Evolutionary conservation across 2,113 vertebrate genomes (phyloP), one percentile per base, ranked within the genome.

Genomic region (Macquaria ambigua): DNA sequence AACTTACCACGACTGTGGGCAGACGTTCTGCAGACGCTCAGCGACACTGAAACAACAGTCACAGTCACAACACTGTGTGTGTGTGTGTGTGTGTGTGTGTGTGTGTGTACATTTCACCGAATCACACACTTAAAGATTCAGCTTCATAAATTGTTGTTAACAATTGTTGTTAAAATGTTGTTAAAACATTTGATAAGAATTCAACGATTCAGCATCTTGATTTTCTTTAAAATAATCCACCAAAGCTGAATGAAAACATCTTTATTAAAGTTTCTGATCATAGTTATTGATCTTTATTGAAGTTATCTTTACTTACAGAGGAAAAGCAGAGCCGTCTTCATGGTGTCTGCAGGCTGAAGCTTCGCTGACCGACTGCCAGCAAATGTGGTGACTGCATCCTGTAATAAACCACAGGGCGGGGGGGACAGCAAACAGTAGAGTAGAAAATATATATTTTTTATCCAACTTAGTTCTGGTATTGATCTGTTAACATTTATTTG

Each of bases 231-330:
- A 18, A 15, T 18, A 7, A 50, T 50, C 48, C 2, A 18, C 16
- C 20, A 21, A 21, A 53, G 52, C 18, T 21, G 21, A 2, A 53
- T 53, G 52, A 53, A 53, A 53, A 53, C 18, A 53, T 21, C 52
- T 53, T 6, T 53, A 3, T 20, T 21, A 6, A 50, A 21, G 23
- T 25, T n/a, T 52, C 15, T 52, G 0, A 0, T 25, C 2, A 18
- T 6, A 8, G 41, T 50, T 6, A 18, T 50, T 16, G 1, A 6
- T 53, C 52, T 53, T 8, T 21, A 1, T 3, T 3, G 8, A 55
- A n/a, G 4, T 37, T 37, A 21, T 63, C 1, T 15, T 0, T 70
- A 91, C 89, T 91, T 37, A 91, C 89, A 23, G 66, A 84, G 31
- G 0, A 82, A 4, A 8, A 82, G 79, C 78, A 66, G 21, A 0